Evolutionary conservation across 2,888 invertebrate species (phyloP), one percentile per base, ranked within the genome.

Genomic region (Acheta domesticus): DNA sequence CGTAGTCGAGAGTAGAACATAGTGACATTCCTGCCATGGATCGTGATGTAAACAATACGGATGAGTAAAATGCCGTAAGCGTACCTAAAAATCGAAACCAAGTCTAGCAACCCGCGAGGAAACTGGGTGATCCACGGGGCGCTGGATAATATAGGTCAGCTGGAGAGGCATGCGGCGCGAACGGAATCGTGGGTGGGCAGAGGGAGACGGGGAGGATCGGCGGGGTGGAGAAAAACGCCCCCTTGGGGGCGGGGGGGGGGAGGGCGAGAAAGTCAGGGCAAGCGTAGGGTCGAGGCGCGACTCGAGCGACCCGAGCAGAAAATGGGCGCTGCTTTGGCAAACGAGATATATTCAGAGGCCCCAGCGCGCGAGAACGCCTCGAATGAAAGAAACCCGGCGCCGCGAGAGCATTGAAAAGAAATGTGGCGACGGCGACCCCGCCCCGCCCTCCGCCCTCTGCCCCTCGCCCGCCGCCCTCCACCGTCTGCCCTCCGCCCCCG

Each of bases 311-410:
- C 62, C 62, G 62, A 62, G 62, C 62, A n/a, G 62, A 62, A 62
- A 62, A 62, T 62, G 62, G 62, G 62, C 62, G 62, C 62, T n/a
- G 62, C 62, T 62, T 36, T 62, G 62, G 62, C 62, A 62, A 62
- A 62, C 62, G 62, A 62, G 62, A 62, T 62, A 62, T 62, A 62
- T 62, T 62, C 62, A 62, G 62, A 19, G 62, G 16, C 16, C 62
- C 62, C n/a, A 19, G 62, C 14, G 62, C 62, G 14, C 16, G 62
- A 14, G 62, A 14, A 62, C 62, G 62, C 14, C 62, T n/a, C 62
- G 62, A 19, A n/a, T 62, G 62, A 62, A 62, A 62, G n/a, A n/a
- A 62, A 62, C 14, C 62, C 62, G 62, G 62, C 62, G 62, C 62
- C 62, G 62, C 14, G 62, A 14, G 62, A 36, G 62, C 62, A 62